Percentiles rank a stretch among this genome's conserved stretches.
Conservation (phyloP, 2,113 vertebrate genomes). For the Chaenogobius annularis region DNA sequence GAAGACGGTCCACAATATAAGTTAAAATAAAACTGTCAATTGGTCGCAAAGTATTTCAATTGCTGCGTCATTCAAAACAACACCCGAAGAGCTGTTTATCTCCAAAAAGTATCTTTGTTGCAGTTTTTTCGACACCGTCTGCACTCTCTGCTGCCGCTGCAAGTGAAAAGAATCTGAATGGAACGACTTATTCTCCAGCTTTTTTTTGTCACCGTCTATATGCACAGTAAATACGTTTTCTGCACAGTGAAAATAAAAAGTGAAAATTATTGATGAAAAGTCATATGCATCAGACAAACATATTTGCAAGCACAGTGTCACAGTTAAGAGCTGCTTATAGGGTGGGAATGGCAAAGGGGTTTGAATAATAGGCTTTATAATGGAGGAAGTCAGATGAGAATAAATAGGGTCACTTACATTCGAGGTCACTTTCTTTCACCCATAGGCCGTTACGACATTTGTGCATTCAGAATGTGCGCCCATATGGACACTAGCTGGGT, state of each 20-base stretch:
- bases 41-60: background rate
- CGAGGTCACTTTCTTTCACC: constrained; percentile 24
- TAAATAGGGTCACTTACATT: constrained; percentile 27
- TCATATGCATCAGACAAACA: constrained; percentile 31
- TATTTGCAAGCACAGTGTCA: constrained; percentile 14
- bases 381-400: constrained; percentile 1
- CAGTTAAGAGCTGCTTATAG: background rate
- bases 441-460: constrained; percentile 3
- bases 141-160: constrained; percentile 8
- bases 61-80: background rate
- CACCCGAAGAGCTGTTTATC: background rate
- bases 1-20: background rate
- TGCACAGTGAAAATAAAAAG: constrained; percentile 37
- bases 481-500: background rate
- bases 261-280: constrained; percentile 46
- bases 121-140: constrained; percentile 10
- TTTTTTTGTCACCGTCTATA: constrained; percentile 34
- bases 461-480: background rate
- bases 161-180: constrained; percentile 29
- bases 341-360: background rate
- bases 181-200: constrained; percentile 23
- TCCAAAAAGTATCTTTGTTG: background rate
- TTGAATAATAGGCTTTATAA: background rate
- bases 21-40: background rate
- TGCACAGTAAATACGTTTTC: constrained; percentile 27